These are phyloP conservation scores for Henicopernis longicauda DNA, from an alignment of 2,113 vertebrate species.

Conservation along the genomic window DNA sequence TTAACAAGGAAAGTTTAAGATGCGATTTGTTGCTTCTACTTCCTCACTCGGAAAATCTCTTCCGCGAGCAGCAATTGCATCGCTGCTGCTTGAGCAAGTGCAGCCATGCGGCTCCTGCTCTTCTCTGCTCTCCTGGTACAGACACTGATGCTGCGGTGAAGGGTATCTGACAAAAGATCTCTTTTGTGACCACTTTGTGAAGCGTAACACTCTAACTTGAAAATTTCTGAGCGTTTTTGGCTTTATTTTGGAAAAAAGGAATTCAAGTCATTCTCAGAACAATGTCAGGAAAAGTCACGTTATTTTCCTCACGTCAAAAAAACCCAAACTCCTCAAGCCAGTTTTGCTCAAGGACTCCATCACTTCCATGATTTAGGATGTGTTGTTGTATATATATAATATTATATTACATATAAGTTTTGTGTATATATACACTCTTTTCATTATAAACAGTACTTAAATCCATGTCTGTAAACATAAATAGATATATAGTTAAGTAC, in stretches of 20 bases:
- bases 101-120: background rate
- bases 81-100: background rate
- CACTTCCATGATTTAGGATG: background rate
- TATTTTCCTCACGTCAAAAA: background rate
- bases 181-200: background rate
- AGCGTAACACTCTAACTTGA: background rate
- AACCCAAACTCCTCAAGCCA: background rate
- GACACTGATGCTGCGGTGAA: background rate
- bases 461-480: slow-evolving; percentile 14
- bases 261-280: background rate
- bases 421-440: slow-evolving; percentile 19
- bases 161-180: background rate
- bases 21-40: background rate
- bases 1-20: background rate
- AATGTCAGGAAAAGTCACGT: background rate
- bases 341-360: background rate
- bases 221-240: background rate
- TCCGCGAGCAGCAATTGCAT: background rate
- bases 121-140: background rate
- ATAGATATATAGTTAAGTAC: slow-evolving; percentile 30
- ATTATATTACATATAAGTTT: background rate
- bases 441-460: slow-evolving; percentile 55
- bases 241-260: background rate
- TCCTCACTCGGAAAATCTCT: background rate
- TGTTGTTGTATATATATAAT: slow-evolving; percentile 1